Conservation (phyloP, 2,113 vertebrate species). For the Archilochus colubris region DNA sequence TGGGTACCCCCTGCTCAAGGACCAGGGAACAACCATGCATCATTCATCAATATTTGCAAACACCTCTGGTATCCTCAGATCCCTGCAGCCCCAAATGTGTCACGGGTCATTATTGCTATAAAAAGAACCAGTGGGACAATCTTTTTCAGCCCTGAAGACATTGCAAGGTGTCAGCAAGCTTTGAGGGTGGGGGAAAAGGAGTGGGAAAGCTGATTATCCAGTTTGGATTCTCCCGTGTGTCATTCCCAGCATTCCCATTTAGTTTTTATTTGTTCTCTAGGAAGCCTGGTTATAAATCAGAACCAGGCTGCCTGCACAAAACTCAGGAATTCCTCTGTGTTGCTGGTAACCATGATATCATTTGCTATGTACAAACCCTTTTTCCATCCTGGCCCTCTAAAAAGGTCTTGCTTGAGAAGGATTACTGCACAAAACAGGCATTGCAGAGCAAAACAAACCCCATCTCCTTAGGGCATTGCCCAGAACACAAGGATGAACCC, state of each 20-base stretch:
- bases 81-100: background rate
- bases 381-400: background rate
- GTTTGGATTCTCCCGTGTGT: constrained; percentile 24
- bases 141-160: constrained; percentile 1
- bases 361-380: background rate
- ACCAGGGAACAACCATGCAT: accelerated
- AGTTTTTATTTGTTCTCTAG: constrained; percentile 41
- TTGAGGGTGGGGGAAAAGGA: background rate
- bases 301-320: background rate
- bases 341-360: background rate
- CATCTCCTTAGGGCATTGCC: background rate
- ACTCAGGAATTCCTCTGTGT: background rate
- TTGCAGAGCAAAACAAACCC: background rate
- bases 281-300: constrained; percentile 16
- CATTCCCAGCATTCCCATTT: background rate
- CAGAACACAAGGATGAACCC: background rate
- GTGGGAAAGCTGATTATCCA: constrained; percentile 40
- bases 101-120: constrained; percentile 2
- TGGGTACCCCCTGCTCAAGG: background rate
- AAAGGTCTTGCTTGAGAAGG: background rate
- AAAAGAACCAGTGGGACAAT: background rate
- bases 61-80: background rate
- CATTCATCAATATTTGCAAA: constrained; percentile 11
- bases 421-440: constrained; percentile 3
- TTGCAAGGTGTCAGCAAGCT: background rate